A percentile compares a stretch with the other conserved stretches of the same genome.
phyloP scores from a whole-genome alignment of 2,888 invertebrate genomes.

The Polylopha cassiicola region DNA sequence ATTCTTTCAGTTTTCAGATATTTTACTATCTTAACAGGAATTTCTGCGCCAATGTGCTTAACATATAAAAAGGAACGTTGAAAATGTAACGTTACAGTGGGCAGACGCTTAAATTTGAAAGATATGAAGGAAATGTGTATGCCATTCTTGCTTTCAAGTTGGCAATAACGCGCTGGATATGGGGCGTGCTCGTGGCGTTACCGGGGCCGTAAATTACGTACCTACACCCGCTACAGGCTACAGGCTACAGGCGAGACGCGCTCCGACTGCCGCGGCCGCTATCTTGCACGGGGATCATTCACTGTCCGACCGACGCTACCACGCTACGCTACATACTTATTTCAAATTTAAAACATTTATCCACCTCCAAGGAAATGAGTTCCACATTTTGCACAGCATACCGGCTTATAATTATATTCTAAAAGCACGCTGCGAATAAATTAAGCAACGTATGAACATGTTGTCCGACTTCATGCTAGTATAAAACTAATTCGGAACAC shows the following conservation, averaged over 20 bases:
- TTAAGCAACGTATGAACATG: background rate
- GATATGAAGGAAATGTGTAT: slow-evolving; percentile 70
- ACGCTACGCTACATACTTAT: slow-evolving; percentile 20
- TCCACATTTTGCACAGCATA: slow-evolving; percentile 8
- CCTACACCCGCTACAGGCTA: slow-evolving; percentile 44
- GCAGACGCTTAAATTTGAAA: slow-evolving; percentile 63
- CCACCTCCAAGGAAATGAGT: background rate
- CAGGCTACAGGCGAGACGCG: slow-evolving; percentile 51
- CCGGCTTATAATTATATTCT: background rate
- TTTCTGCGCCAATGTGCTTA: slow-evolving; percentile 23
- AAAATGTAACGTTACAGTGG: slow-evolving; percentile 55
- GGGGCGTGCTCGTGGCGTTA: slow-evolving; percentile 73
- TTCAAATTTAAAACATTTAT: slow-evolving; percentile 16
- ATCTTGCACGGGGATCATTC: slow-evolving; percentile 53
- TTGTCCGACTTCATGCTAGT: background rate
- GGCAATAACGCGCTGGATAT: slow-evolving; percentile 72
- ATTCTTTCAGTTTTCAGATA: slow-evolving; percentile 14
- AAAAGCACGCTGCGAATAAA: slow-evolving; percentile 1
- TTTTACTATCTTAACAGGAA: slow-evolving; percentile 18
- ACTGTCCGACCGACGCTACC: slow-evolving; percentile 44
- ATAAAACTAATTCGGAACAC: slow-evolving; percentile 16
- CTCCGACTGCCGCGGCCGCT: slow-evolving; percentile 53
- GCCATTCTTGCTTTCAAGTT: slow-evolving; percentile 73
- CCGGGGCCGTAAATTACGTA: slow-evolving; percentile 69
- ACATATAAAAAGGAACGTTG: slow-evolving; percentile 41